These are phyloP conservation scores for Coleophora flavipennella DNA, from an alignment of 2,888 invertebrate genomes.

Conservation along the genomic window DNA sequence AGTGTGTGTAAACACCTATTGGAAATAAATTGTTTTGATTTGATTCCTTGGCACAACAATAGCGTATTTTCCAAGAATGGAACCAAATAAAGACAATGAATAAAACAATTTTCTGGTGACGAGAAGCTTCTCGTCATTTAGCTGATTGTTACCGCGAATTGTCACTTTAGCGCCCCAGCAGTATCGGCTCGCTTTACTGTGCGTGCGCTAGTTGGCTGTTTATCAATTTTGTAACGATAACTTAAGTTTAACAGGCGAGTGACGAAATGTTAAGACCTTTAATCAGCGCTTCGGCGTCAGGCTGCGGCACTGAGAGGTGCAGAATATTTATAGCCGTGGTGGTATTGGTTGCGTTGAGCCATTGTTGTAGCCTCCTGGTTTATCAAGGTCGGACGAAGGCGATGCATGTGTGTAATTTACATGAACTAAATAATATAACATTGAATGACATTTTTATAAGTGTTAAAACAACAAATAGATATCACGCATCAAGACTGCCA, in stretches of 20 bases:
- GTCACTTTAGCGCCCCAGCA: constrained; percentile 35
- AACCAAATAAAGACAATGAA: constrained; percentile 58
- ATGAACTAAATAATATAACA: constrained; percentile 71
- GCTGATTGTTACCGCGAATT: constrained; percentile 21
- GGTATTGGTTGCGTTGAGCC: constrained; percentile 68
- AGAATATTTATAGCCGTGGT: constrained; percentile 64
- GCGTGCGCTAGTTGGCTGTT: constrained; percentile 28
- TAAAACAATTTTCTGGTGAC: constrained; percentile 30
- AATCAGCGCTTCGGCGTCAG: constrained; percentile 52
- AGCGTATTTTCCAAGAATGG: constrained; percentile 46
- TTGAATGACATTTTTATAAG: constrained; percentile 93
- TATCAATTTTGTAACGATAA: constrained; percentile 47
- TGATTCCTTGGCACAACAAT: too few relatives aligned
- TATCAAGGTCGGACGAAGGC: constrained; percentile 69
- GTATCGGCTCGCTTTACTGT: constrained; percentile 13
- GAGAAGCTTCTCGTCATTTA: too few relatives aligned
- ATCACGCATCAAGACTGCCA: constrained; percentile 87
- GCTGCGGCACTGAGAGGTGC: constrained; percentile 60
- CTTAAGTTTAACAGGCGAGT: constrained; percentile 64
- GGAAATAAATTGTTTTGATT: too few relatives aligned
- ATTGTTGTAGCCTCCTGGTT: constrained; percentile 74
- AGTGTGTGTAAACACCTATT: too few relatives aligned
- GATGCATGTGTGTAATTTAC: constrained; percentile 57
- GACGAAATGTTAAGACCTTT: constrained; percentile 44
- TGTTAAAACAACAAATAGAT: constrained; percentile 94